These are phyloP conservation scores for Belgica antarctica DNA, from an alignment of 2,888 invertebrate genomes.

Conservation along the genomic window DNA sequence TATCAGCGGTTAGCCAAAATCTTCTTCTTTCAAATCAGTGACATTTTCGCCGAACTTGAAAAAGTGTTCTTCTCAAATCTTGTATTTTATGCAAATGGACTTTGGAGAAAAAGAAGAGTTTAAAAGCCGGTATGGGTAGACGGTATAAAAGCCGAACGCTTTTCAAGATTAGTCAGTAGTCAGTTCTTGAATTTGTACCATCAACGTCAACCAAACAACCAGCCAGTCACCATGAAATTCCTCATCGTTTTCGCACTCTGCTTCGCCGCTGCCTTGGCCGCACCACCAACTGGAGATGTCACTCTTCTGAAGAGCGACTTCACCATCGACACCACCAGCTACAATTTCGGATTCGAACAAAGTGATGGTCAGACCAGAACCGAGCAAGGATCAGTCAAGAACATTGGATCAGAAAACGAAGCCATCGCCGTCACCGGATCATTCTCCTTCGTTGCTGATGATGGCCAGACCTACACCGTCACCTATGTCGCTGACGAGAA, in stretches of 20 bases:
- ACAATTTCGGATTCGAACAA: conserved; percentile 25
- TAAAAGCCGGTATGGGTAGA: too few species aligned
- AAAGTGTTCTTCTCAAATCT: too few species aligned
- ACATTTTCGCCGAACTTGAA: too few species aligned
- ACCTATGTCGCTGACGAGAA: conserved; percentile 59
- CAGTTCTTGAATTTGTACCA: conserved; percentile 5
- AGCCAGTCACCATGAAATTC: conserved; percentile 27
- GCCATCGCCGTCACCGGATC: conserved; percentile 21
- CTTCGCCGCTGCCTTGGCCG: conserved; percentile 20
- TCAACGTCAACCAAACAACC: background rate
- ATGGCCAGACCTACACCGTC: conserved; percentile 56
- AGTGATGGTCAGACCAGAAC: conserved; percentile 1
- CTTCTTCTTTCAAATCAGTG: too few species aligned
- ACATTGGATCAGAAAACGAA: conserved; percentile 25
- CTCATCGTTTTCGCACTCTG: background rate
- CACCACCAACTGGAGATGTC: conserved; percentile 7
- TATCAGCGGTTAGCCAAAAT: too few species aligned
- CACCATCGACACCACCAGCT: background rate
- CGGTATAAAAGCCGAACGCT: background rate
- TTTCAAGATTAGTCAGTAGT: background rate
- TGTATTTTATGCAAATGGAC: too few species aligned
- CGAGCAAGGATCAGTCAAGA: conserved; percentile 17
- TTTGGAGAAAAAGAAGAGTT: too few species aligned
- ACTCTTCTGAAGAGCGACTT: background rate
- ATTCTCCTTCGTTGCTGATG: conserved; percentile 46